phyloP scores from a whole-genome alignment of 1,140 invertebrate genomes.

The Acromyrmex charruanus region DNA sequence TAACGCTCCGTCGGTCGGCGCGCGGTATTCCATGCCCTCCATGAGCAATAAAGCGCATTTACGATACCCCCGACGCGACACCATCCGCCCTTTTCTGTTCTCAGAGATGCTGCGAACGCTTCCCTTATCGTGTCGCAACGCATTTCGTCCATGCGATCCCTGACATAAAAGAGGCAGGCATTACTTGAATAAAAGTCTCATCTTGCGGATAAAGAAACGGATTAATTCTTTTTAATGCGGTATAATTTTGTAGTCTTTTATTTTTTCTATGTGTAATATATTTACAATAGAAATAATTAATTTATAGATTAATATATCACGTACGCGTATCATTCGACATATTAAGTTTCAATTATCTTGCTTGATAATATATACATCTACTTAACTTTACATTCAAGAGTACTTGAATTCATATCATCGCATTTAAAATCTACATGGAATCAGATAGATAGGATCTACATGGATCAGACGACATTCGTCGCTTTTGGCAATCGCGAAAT shows the following conservation, averaged over 20 bases:
- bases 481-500: conserved; percentile 23
- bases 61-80: conserved; percentile 43
- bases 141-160: not conserved
- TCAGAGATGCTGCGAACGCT: conserved; percentile 11
- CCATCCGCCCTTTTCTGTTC: conserved; percentile 62
- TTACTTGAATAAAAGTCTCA: conserved; percentile 8
- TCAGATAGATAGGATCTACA: not conserved
- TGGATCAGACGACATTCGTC: not conserved
- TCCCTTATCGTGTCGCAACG: conserved; percentile 29
- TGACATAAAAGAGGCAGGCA: not conserved
- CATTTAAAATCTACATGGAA: not conserved
- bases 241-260: not conserved
- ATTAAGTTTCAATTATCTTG: not conserved
- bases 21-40: conserved; percentile 43
- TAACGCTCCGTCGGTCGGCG: conserved; percentile 45
- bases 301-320: not conserved
- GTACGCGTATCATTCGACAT: not conserved
- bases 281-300: too few species aligned
- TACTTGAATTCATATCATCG: not conserved
- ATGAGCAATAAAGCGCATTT: conserved; percentile 72
- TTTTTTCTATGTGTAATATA: not conserved
- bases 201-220: not conserved
- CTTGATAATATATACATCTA: too few species aligned
- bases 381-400: not conserved
- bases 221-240: not conserved